Conservation (phyloP, 2,797 vertebrate genomes). For the Phalanger gymnotis region DNA sequence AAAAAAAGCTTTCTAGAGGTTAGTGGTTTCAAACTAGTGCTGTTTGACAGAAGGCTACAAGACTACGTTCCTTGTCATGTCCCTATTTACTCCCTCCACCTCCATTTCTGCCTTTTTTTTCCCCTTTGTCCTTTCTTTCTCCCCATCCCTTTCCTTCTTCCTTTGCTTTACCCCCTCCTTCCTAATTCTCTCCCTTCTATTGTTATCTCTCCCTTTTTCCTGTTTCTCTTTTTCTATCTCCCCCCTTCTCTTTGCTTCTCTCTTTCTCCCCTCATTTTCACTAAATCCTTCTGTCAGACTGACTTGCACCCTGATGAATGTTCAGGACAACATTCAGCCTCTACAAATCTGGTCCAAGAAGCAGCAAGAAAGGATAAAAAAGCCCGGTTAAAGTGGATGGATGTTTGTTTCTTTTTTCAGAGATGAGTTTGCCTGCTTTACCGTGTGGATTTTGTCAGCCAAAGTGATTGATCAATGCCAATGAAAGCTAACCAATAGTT, state of each 20-base stretch:
- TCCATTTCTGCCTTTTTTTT: background rate
- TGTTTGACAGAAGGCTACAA: background rate
- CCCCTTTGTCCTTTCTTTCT: background rate
- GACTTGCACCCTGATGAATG: background rate
- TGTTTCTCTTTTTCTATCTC: background rate
- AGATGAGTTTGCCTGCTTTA: constrained; percentile 29
- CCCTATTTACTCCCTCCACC: background rate
- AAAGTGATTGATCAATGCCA: background rate
- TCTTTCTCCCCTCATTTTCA: background rate
- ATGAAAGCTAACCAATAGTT: background rate
- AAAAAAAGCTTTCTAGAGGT: background rate
- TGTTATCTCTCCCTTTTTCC: background rate
- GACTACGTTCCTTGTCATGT: background rate
- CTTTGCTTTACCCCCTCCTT: too few relatives aligned
- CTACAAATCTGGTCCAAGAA: background rate
- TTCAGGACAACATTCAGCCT: background rate
- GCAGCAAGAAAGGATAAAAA: background rate
- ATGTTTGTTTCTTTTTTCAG: constrained; percentile 45
- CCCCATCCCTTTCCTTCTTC: background rate
- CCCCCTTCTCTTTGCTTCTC: background rate
- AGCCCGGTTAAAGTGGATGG: background rate
- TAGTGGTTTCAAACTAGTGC: background rate
- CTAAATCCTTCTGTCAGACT: background rate
- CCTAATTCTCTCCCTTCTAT: background rate
- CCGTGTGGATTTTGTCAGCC: constrained; percentile 7